phyloP scores from a whole-genome alignment of 2,888 invertebrate species.

The Sesia apiformis region DNA sequence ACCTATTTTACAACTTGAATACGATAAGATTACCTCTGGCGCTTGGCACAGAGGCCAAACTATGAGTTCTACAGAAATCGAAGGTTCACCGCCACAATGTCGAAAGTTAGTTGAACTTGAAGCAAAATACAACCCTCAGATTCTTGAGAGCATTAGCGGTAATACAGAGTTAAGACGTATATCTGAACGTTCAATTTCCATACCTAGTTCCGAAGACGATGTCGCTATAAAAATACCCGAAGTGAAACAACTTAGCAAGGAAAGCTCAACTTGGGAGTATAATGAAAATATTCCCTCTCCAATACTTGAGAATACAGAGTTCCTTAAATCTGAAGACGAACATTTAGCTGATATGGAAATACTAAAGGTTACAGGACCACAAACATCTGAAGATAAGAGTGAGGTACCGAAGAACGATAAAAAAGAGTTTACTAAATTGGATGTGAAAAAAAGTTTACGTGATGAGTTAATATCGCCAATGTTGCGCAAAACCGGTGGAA shows the following conservation, averaged over 20 bases:
- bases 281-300: slow-evolving; percentile 79
- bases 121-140: slow-evolving; percentile 78
- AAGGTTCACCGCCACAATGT: slow-evolving; percentile 84
- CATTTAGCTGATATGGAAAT: slow-evolving; percentile 71
- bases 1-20: slow-evolving; percentile 81
- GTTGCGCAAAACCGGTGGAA: slow-evolving; percentile 81
- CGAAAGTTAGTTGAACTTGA: slow-evolving; percentile 78
- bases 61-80: slow-evolving; percentile 86
- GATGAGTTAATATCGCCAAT: slow-evolving; percentile 82
- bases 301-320: slow-evolving; percentile 76
- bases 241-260: slow-evolving; percentile 59
- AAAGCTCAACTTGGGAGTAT: slow-evolving; percentile 76
- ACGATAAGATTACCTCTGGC: slow-evolving; percentile 79
- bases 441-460: slow-evolving; percentile 71
- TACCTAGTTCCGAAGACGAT: slow-evolving; percentile 84
- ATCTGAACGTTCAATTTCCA: slow-evolving; percentile 83
- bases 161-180: slow-evolving; percentile 80
- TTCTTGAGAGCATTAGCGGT: slow-evolving; percentile 76
- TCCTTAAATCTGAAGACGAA: slow-evolving; percentile 75
- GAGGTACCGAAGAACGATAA: slow-evolving; percentile 35
- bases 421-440: slow-evolving; percentile 38
- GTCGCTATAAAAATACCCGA: slow-evolving; percentile 75
- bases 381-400: slow-evolving; percentile 41
- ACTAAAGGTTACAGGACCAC: slow-evolving; percentile 68
- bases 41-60: slow-evolving; percentile 81